Base-by-base conservation (phyloP, 1,140 invertebrate genomes). In the Maconellicoccus hirsutus region DNA sequence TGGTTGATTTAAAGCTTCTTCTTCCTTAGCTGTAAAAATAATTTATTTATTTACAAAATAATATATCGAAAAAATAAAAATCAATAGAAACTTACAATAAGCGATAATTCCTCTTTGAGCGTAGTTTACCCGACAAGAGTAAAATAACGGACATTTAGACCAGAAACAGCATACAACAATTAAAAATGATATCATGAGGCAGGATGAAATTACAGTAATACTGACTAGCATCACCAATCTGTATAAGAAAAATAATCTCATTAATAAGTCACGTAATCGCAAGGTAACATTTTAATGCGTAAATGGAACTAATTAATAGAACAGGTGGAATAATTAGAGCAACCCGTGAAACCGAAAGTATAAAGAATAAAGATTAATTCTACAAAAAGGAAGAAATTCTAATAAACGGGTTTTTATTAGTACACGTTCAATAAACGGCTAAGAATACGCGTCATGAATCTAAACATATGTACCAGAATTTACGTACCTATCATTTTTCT, bases 91-190 rank as follows among this genome's bases (percentile, higher is more conserved):
- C 73, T 74, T 75, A 76, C 76, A 73, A 73, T 76, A 77, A 70
- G 76, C 74, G 29, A 77, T 70, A 29, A 76, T 74, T 16, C 75
- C 77, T 29, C 73, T 70, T 27, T 74, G 72, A 3, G 74, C 71
- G 63, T 76, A 78, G 63, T 75, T 74, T 10, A 74, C 74, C 72
- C 75, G 71, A 61, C 77, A 78, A 14, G 74, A 69, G 33, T 74
- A 71, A 63, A 75, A 78, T 10, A 78, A 72, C 6, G 76, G 77
- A 70, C 77, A 78, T n/a, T 70, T 72, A 61, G 75, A 77, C 75
- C 75, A 78, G 71, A 78, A 78, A 71, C 77, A 78, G 71, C 77
- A 78, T 16, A 78, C 69, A 26, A 76, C 69, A 6, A 77, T 74
- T 10, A 71, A 33, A n/a, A 77, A 27, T 6, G 76, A 74, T 16